These are phyloP conservation scores for Mobula hypostoma DNA, from an alignment of 2,113 vertebrate genomes.

Conservation along the genomic window DNA sequence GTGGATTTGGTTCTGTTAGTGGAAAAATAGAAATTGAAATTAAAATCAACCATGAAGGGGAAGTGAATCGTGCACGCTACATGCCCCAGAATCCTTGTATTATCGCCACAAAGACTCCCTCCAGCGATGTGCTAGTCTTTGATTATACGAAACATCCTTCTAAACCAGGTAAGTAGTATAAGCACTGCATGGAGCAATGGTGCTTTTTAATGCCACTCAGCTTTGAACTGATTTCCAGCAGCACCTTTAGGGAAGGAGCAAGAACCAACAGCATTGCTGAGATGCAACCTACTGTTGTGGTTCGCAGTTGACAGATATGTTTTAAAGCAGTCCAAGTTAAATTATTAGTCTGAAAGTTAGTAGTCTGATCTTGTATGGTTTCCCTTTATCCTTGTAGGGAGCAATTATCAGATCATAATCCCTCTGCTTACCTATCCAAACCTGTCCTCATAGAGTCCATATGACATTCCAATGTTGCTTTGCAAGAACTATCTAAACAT, in stretches of 20 bases:
- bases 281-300: neutral
- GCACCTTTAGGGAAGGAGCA: neutral
- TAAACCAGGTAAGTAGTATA: slow-evolving; percentile 71
- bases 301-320: neutral
- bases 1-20: slow-evolving; percentile 95
- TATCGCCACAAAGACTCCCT: slow-evolving; percentile 95
- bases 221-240: neutral
- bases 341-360: neutral
- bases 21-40: slow-evolving; percentile 98
- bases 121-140: slow-evolving; percentile 93
- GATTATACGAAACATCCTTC: slow-evolving; percentile 98
- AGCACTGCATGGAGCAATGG: too few relatives aligned
- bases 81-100: slow-evolving; percentile 99
- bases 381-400: too few relatives aligned
- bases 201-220: neutral
- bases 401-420: too few relatives aligned
- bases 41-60: slow-evolving; percentile 97
- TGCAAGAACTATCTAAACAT: too few relatives aligned
- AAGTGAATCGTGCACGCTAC: slow-evolving; percentile 93
- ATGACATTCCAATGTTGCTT: too few relatives aligned
- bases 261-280: neutral
- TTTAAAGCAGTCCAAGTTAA: neutral
- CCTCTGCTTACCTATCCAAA: too few relatives aligned
- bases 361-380: neutral
- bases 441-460: too few relatives aligned